These are phyloP conservation scores for Himalopsyche tibetana DNA, from an alignment of 2,888 invertebrate genomes.

Conservation along the genomic window DNA sequence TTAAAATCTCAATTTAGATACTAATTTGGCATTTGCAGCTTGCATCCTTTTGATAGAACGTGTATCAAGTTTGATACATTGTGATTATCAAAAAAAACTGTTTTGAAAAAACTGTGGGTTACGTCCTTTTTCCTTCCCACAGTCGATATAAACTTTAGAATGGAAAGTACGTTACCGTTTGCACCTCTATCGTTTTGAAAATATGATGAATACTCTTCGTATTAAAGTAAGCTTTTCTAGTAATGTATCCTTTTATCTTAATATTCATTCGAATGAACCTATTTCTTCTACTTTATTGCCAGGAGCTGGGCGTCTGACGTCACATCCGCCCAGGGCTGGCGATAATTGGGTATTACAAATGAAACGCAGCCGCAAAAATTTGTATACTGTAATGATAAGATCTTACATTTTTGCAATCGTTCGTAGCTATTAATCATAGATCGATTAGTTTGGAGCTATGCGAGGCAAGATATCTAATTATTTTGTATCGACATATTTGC, in stretches of 20 bases:
- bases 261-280: slow-evolving; percentile 1
- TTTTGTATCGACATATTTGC: slow-evolving; percentile 15
- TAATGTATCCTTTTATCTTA: not conserved
- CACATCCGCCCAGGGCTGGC: slow-evolving; percentile 13
- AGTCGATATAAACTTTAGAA: too few relatives aligned
- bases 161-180: too few relatives aligned
- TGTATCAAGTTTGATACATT: too few relatives aligned
- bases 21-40: too few relatives aligned
- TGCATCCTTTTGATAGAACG: too few relatives aligned
- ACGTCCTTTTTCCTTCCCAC: too few relatives aligned
- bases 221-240: too few relatives aligned
- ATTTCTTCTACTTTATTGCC: not conserved
- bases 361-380: slow-evolving; percentile 16
- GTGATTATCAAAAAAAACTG: too few relatives aligned
- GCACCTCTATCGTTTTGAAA: too few relatives aligned
- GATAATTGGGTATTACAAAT: slow-evolving; percentile 26
- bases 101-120: too few relatives aligned
- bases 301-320: slow-evolving; percentile 25
- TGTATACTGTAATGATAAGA: slow-evolving; percentile 17
- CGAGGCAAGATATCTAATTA: slow-evolving; percentile 8
- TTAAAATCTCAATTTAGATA: too few relatives aligned
- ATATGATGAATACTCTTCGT: too few relatives aligned
- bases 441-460: slow-evolving; percentile 15
- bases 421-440: slow-evolving; percentile 22
- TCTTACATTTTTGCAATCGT: slow-evolving; percentile 13